phyloP scores from a whole-genome alignment of 64 coral and sea anemone species.

The Platygyra sinensis region DNA sequence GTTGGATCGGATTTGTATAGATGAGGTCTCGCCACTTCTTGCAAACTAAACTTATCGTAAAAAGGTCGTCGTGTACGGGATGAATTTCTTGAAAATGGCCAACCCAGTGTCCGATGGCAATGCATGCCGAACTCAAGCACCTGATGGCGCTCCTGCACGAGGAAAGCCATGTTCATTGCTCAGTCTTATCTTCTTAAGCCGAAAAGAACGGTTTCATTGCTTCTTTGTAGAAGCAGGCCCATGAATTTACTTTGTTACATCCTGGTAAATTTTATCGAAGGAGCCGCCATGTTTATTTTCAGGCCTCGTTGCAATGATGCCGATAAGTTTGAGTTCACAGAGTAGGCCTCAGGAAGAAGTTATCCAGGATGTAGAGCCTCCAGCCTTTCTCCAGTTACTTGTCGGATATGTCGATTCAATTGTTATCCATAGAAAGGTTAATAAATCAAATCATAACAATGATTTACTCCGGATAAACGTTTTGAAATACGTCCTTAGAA shows the following conservation, averaged over 20 bases:
- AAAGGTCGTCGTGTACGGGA: conserved; percentile 75
- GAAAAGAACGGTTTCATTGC: not conserved
- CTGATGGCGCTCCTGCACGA: not conserved
- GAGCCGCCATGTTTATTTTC: conserved; percentile 10
- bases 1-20: conserved; percentile 48
- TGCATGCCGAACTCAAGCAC: not conserved
- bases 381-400: no score
- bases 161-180: not conserved
- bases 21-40: conserved; percentile 70
- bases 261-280: not conserved
- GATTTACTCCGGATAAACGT: no score
- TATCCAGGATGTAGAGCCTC: no score
- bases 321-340: not conserved
- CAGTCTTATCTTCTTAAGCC: not conserved
- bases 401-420: no score
- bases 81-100: conserved; percentile 72
- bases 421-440: no score
- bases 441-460: no score
- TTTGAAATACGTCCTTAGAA: no score
- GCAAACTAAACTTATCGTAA: conserved; percentile 67
- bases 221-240: not conserved
- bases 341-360: not conserved
- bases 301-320: not conserved
- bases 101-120: conserved; percentile 85
- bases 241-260: not conserved